Evolutionary conservation across 1,140 invertebrate species (phyloP), one percentile per base, ranked within the genome.

Genomic region (Drosophila nebulosa): DNA sequence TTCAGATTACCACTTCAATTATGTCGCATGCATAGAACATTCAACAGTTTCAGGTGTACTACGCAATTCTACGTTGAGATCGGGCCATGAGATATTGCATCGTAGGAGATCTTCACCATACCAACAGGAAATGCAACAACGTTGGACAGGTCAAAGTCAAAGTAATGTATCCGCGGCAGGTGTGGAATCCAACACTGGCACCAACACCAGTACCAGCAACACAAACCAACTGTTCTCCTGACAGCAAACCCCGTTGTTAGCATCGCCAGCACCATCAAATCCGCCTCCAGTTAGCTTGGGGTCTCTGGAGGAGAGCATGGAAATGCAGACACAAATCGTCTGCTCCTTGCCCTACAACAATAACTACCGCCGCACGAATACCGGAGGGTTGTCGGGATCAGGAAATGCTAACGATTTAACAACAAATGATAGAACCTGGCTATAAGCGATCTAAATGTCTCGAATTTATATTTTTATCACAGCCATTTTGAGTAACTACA

Each of bases 361-460:
- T 51, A 85, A 85, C 69, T 74, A 75, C 64, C 51, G 79, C 18
- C 69, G 74, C 22, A 78, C 75, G 46, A 85, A 79, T 62, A 76
- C 46, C 46, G 60, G 42, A 21, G 24, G 14, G 3, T 36, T 32
- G 26, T n/a, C 64, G 6, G 63, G 30, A 1, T 26, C 56, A 6
- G 42, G 27, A 4, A 24, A 50, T 30, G 42, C 68, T 5, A 35
- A 65, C 50, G 42, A 67, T 5, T 24, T 68, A 56, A 30, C 60
- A 22, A 56, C 68, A 16, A 80, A 89, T 65, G 89, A 90, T 60
- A 90, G 78, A 64, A 90, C 84, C 69, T 90, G 89, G 89, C 78
- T 90, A 50, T 90, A 90, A 75, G 61, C 68, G 35, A 16, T 69
- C 42, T 16, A 18, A 42, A 69, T 36, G 51, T 78, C 81, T 86